Evolutionary conservation across 1,140 invertebrate species (phyloP), one percentile per base, ranked within the genome.

Genomic region (Bombus balteatus): DNA sequence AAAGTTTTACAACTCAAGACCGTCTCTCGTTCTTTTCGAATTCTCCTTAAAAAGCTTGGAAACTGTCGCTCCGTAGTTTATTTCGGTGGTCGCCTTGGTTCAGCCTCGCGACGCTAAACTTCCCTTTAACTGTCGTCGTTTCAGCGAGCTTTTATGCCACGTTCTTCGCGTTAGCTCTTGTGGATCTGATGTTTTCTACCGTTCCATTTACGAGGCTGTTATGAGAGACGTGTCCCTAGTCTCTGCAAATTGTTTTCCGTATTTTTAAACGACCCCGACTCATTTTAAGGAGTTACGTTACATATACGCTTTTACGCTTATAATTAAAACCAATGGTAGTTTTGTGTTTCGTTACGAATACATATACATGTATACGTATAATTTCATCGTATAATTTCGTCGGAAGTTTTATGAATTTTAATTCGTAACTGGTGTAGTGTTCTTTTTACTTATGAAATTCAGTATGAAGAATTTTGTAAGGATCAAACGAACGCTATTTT

Each of bases 111-210:
- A 43, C 37, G 70, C 39, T 70, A 47, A 81, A 73, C 71, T 82
- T 82, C 25, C n/a, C n/a, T 76, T 76, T 53, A 76, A 81, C 70
- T 34, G 57, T 83, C 59, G 41, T 53, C 59, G 32, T 83, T 76
- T 47, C 59, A 70, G 68, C 18, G 8, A n/a, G 41, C 57, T 76
- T 76, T 76, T 76, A 83, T 32, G 81, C 81, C 15, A 8, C 41
- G 53, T 12, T 22, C 13, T 22, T 9, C 22, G 47, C 47, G 18
- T 53, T 53, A 53, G 47, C 47, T 53, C 18, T 53, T 22, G 34
- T 15, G 68, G 22, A 37, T 53, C 47, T 22, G 18, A 70, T 3
- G 34, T 70, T 39, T 22, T 18, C 32, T 70, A 59, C 18, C 34
- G 65, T 22, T 62, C 68, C 53, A 73, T 81, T 81, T 62, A 62